Base-by-base conservation (phyloP, 2,113 vertebrate genomes). In the Aviceda subcristata region DNA sequence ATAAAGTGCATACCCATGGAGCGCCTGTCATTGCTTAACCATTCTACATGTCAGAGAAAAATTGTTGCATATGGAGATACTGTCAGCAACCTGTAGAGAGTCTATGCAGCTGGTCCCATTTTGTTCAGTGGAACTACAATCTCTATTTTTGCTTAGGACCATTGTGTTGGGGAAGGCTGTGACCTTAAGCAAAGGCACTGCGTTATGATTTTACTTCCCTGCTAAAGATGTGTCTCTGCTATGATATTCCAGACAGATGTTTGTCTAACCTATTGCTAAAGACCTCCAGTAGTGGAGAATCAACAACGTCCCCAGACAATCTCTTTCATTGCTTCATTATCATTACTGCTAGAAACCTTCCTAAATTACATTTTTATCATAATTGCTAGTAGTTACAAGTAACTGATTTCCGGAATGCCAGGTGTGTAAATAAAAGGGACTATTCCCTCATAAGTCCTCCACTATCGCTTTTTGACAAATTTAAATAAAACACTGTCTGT, bases 301-400 rank as follows among this genome's bases (percentile, higher is more conserved):
- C 72, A 79, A 71, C 86, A 92, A 55, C 50, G 30, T 92, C 84
- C 93, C 91, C 69, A 92, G 94, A 95, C 89, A 95, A 94, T 89
- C 84, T 94, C 78, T 85, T 87, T 92, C 80, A 87, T 75, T 78
- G 46, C 84, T 94, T 95, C 94, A 89, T 96, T 94, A 95, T 94
- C 84, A 72, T 94, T 92, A 68, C 80, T 72, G 46, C 60, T 64
- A 72, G 60, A 85, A 96, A 96, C n/a, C 48, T 92, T 72, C 55
- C 80, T 87, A 95, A 89, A 96, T 51, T 39, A 11, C 13, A 39
- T 92, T 94, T 94, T 87, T 89, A 67, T 87, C 51, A 72, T 89
- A 97, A 93, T 90, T 71, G 34, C 24, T 88, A 92, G 51, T 86
- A 83, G 67, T 80, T 88, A 77, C 39, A 67, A 88, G 39, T 56